Conservation (phyloP, 2,888 invertebrate species). For the Tenthredo livida region DNA sequence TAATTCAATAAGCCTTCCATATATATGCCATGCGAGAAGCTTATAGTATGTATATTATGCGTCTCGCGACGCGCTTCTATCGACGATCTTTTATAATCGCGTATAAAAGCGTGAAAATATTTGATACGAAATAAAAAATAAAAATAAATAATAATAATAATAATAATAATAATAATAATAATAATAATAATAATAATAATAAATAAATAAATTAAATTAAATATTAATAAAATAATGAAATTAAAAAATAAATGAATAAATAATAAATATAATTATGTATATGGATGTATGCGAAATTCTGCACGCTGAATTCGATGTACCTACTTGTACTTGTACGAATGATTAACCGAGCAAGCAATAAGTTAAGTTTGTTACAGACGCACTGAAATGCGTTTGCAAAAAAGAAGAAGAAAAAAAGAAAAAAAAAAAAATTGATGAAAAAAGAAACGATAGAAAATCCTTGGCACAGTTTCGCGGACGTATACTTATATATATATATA, state of each 20-base stretch:
- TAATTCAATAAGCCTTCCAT: slow-evolving; percentile 37
- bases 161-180: not conserved
- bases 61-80: not conserved
- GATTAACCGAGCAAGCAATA: not conserved
- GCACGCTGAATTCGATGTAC: slow-evolving; percentile 1
- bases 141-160: not conserved
- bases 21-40: slow-evolving; percentile 19
- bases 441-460: slow-evolving; percentile 26
- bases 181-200: not conserved
- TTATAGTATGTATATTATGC: not conserved
- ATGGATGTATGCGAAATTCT: not conserved
- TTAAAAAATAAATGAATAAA: not conserved
- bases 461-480: slow-evolving; percentile 9
- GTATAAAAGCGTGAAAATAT: not conserved
- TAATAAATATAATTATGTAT: not conserved
- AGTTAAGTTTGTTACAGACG: not conserved
- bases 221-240: not conserved
- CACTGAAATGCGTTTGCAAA: not conserved
- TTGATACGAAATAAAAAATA: not conserved
- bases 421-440: not conserved
- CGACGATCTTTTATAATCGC: not conserved
- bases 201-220: not conserved
- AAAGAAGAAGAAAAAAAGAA: not conserved
- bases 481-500: not conserved
- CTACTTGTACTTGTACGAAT: not conserved